Evolutionary conservation across 2,888 invertebrate genomes (phyloP).

Genomic region (Helobdella robusta): DNA sequence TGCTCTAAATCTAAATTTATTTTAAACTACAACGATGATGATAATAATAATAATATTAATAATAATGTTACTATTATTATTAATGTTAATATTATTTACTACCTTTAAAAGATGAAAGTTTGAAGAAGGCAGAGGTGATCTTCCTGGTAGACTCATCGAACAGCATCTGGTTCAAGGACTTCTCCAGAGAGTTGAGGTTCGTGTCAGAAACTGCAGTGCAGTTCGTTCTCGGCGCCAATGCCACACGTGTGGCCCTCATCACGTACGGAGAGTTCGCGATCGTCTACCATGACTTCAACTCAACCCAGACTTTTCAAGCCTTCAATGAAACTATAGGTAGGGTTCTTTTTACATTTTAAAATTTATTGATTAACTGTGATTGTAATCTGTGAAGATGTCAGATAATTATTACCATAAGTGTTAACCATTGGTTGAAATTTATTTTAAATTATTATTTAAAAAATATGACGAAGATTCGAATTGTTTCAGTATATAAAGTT

Average conservation of each 20-base stretch:
- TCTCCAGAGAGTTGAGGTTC: constrained; percentile 39
- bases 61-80: constrained; percentile 8
- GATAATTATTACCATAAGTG: too few relatives aligned
- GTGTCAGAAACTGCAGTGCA: constrained; percentile 38
- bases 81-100: not conserved
- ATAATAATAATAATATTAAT: constrained; percentile 12
- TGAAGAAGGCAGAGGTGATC: constrained; percentile 38
- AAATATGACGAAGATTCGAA: too few relatives aligned
- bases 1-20: too few relatives aligned
- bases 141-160: constrained; percentile 37
- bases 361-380: not conserved
- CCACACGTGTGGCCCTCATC: constrained; percentile 39
- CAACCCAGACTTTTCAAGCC: too few relatives aligned
- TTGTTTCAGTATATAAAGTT: too few relatives aligned
- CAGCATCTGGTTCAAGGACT: constrained; percentile 42
- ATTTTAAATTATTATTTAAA: too few relatives aligned
- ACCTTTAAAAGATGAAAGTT: not conserved
- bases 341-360: not conserved
- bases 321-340: not conserved
- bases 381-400: not conserved
- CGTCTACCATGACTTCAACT: constrained; percentile 1
- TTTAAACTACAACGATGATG: not conserved
- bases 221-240: constrained; percentile 37
- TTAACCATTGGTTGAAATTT: too few relatives aligned
- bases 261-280: constrained; percentile 33